Conservation (phyloP, 2,113 vertebrate species). For the Hippocampus comes region DNA sequence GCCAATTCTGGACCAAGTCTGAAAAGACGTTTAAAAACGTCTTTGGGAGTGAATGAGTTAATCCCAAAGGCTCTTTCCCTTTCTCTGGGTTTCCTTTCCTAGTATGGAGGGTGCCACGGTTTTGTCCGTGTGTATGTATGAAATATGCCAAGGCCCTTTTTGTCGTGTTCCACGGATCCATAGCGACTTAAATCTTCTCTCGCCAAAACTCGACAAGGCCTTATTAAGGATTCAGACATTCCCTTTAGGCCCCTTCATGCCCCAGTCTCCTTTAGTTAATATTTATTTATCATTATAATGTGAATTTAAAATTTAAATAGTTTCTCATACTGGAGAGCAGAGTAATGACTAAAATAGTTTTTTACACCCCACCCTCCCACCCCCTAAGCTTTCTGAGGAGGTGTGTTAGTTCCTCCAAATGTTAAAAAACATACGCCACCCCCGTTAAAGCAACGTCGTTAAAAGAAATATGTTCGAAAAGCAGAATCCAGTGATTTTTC, state of each 20-base stretch:
- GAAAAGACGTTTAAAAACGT: too few relatives aligned
- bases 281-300: constrained; percentile 39
- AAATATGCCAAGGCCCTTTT: neutral
- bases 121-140: neutral
- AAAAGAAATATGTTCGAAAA: neutral
- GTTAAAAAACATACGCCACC: constrained; percentile 4
- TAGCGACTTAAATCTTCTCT: constrained; percentile 20
- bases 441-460: neutral
- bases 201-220: constrained; percentile 19
- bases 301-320: constrained; percentile 31
- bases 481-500: neutral
- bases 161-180: neutral
- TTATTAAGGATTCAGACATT: constrained; percentile 23
- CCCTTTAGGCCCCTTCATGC: constrained; percentile 32
- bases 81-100: too few relatives aligned
- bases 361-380: constrained; percentile 31
- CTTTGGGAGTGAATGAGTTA: too few relatives aligned
- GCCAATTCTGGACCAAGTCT: too few relatives aligned
- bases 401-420: neutral
- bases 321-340: constrained; percentile 11
- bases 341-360: constrained; percentile 17
- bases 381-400: constrained; percentile 17
- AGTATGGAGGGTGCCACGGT: neutral
- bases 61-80: too few relatives aligned
- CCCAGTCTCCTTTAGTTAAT: constrained; percentile 46